Evolutionary conservation across 2,797 vertebrate species (phyloP).

Genomic region (Graptemys geographica): DNA sequence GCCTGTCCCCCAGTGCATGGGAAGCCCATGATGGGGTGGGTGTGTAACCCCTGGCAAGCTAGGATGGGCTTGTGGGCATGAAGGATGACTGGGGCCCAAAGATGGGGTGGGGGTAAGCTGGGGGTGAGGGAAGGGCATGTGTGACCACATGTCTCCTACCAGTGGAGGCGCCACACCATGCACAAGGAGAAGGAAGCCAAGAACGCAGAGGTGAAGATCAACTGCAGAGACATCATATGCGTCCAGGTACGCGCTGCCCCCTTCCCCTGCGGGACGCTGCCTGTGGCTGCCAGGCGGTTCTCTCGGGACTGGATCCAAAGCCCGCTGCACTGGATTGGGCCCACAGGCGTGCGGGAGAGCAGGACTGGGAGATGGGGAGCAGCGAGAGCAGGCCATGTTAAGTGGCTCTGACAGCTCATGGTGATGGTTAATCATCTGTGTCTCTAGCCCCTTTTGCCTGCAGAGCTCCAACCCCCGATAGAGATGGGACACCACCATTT

Average conservation of each 20-base stretch:
- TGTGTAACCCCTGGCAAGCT: background rate
- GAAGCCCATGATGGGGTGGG: background rate
- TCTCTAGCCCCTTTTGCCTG: background rate
- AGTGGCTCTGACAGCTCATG: background rate
- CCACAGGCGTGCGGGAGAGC: background rate
- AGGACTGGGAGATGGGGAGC: background rate
- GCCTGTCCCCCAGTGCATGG: background rate
- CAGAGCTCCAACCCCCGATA: background rate
- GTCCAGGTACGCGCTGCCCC: background rate
- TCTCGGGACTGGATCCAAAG: background rate
- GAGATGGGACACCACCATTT: background rate
- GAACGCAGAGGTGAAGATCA: background rate
- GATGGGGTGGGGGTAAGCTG: no score
- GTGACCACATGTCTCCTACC: background rate
- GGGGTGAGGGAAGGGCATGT: background rate
- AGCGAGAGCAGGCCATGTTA: no score
- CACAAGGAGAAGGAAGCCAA: accelerated
- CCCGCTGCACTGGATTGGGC: background rate
- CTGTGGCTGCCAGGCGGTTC: background rate
- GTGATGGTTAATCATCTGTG: background rate
- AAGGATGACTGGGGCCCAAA: background rate
- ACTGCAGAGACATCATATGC: background rate
- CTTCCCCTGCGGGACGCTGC: background rate
- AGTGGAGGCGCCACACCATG: accelerated
- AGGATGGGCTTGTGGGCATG: background rate